Percentiles rank a stretch among this genome's conserved stretches.
These are phyloP conservation scores for Epistrophe grossulariae DNA, from an alignment of 2,888 invertebrate genomes.

Conservation along the genomic window DNA sequence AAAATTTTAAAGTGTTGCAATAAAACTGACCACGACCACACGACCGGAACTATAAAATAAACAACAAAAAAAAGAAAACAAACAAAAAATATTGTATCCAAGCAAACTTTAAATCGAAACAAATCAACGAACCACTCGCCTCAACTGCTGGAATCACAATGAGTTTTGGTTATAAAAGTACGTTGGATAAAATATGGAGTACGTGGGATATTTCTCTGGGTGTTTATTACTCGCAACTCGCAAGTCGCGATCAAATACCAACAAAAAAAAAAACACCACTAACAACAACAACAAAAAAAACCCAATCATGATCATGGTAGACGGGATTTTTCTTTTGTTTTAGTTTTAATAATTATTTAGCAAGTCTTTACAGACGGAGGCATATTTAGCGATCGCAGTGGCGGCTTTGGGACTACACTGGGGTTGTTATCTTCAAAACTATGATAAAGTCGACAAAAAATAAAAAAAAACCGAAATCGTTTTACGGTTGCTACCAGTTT, in stretches of 20 bases:
- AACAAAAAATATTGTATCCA: not conserved
- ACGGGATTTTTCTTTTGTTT: conserved; percentile 47
- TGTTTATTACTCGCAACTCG: conserved; percentile 21
- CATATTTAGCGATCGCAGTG: conserved; percentile 20
- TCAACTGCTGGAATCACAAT: conserved; percentile 81
- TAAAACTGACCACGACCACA: conserved; percentile 46
- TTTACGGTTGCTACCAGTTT: too few species aligned
- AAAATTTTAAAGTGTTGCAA: not conserved
- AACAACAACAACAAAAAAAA: conserved; percentile 1
- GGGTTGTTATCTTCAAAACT: not conserved
- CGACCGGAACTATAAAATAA: conserved; percentile 16
- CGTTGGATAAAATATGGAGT: conserved; percentile 80
- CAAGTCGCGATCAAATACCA: not conserved
- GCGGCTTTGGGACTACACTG: not conserved
- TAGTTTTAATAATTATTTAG: conserved; percentile 40
- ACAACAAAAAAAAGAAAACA: conserved; percentile 17
- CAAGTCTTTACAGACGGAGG: conserved; percentile 40
- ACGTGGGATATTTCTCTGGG: conserved; percentile 62
- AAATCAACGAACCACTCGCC: conserved; percentile 78
- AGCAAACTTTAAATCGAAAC: conserved; percentile 42
- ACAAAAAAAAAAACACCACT: not conserved
- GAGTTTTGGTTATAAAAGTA: conserved; percentile 81
- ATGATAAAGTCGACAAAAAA: too few species aligned
- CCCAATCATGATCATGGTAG: conserved; percentile 59
- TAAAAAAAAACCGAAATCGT: too few species aligned